A percentile compares a stretch with the other conserved stretches of the same genome.
phyloP scores from a whole-genome alignment of 2,113 vertebrate species.

The Pseudopipra pipra region DNA sequence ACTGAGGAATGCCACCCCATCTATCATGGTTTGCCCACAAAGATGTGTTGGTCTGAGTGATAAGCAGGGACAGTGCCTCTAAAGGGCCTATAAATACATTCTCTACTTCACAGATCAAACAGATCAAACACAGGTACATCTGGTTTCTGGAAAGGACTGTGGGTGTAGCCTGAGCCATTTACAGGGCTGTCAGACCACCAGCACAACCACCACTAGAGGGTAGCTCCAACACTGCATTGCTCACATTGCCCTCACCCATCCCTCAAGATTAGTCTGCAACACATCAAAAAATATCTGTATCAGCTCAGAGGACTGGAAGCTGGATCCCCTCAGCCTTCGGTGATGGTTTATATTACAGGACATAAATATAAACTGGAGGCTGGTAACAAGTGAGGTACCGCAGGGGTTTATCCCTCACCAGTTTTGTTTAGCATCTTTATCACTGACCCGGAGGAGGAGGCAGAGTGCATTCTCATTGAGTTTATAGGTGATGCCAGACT shows the following conservation, averaged over 20 bases:
- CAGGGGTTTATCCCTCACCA: background rate
- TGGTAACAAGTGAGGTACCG: background rate
- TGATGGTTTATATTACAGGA: constrained; percentile 32
- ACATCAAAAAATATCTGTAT: background rate
- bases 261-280: background rate
- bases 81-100: background rate
- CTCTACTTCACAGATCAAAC: background rate
- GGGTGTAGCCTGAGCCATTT: background rate
- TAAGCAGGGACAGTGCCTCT: background rate
- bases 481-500: background rate
- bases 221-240: background rate
- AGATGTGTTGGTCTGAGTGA: background rate
- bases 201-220: background rate
- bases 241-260: background rate
- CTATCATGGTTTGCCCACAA: background rate
- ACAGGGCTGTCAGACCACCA: background rate
- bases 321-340: background rate
- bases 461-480: background rate
- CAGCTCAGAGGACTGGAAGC: constrained; percentile 33
- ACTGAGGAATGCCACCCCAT: background rate
- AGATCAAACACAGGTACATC: background rate
- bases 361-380: constrained; percentile 21
- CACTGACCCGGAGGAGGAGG: background rate
- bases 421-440: background rate
- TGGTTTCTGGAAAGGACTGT: background rate